Conservation (phyloP, 2,797 vertebrate species). For the Gallinago stenura region DNA sequence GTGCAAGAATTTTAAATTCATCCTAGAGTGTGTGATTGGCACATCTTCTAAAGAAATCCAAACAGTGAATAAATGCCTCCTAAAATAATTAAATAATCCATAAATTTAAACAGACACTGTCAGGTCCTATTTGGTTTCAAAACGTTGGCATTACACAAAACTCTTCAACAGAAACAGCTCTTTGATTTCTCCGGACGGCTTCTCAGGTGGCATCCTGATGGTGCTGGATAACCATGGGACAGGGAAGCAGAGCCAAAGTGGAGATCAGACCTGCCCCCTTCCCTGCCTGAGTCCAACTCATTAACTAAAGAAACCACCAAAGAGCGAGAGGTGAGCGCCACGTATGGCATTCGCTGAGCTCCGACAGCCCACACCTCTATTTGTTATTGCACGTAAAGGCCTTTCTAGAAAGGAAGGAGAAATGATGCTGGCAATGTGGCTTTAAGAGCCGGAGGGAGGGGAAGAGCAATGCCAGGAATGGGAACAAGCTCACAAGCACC, state of each 20-base stretch:
- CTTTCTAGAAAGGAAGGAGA: neutral
- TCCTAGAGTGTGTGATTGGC: neutral
- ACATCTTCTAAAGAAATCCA: neutral
- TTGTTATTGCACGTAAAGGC: neutral
- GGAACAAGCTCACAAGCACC: conserved; percentile 18
- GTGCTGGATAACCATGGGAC: neutral
- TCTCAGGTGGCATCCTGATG: neutral
- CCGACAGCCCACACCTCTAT: neutral
- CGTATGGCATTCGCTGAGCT: rapidly evolving
- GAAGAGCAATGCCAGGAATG: neutral
- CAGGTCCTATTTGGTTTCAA: neutral
- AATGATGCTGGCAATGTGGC: neutral
- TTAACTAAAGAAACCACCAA: neutral
- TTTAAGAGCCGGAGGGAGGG: conserved; percentile 13
- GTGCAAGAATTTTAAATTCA: neutral
- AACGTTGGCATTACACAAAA: neutral
- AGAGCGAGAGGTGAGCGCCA: neutral
- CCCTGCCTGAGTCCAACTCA: neutral
- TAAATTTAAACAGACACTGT: neutral
- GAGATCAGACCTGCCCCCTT: neutral
- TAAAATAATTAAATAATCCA: neutral
- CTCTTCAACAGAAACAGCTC: neutral
- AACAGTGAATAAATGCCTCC: neutral
- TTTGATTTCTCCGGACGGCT: neutral
- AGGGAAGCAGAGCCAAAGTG: neutral